Conservation (phyloP, 2,113 vertebrate genomes). For the Raphicerus campestris region DNA sequence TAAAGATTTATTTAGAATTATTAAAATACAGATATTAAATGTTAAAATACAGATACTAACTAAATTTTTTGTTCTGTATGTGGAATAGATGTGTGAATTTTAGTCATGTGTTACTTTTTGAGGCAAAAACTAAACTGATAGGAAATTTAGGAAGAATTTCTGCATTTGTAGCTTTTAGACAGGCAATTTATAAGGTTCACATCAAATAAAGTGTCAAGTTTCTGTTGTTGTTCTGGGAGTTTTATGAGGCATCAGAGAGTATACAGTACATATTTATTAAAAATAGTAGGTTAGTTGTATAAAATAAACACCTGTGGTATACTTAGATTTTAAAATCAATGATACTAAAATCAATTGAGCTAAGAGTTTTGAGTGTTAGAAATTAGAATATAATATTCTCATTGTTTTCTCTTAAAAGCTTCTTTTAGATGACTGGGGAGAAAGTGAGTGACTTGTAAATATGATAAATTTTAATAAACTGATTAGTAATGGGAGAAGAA, state of each 20-base stretch:
- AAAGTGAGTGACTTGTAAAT: background rate
- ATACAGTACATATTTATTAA: background rate
- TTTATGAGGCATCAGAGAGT: background rate
- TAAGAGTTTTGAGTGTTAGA: constrained; percentile 13
- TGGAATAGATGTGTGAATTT: background rate
- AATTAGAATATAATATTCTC: background rate
- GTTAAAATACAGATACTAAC: background rate
- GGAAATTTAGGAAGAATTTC: constrained; percentile 10
- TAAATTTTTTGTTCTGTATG: background rate
- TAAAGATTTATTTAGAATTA: constrained; percentile 12
- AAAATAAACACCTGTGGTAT: background rate
- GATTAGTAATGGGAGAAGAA: background rate
- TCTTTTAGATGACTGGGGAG: background rate
- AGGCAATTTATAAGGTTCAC: background rate
- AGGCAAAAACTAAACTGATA: background rate
- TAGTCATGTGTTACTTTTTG: constrained; percentile 1
- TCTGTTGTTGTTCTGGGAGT: background rate
- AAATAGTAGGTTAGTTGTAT: background rate
- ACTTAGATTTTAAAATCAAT: background rate
- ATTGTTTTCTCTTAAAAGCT: background rate
- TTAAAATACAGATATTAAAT: background rate
- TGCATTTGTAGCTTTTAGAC: background rate
- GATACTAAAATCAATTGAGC: background rate
- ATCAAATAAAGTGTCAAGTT: background rate
- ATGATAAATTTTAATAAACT: constrained; percentile 21